Base-by-base conservation (phyloP, 2,888 invertebrate species). In the Barypeithes pellucidus region DNA sequence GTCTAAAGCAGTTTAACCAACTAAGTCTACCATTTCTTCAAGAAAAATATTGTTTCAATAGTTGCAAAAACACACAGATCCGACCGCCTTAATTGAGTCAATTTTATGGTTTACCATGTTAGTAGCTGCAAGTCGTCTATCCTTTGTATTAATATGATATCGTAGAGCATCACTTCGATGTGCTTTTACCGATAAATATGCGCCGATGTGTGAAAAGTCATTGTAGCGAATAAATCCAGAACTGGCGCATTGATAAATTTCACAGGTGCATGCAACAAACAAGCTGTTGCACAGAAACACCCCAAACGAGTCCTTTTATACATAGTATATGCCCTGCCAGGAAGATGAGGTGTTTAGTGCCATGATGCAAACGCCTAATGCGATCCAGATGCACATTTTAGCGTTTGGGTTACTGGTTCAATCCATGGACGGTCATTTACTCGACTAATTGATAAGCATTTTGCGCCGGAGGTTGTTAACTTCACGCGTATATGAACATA, bases 261-360 rank as follows among this genome's bases (percentile, higher is more conserved):
- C 79, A 79, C 79, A 81, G 80, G 79, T 82, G 82, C 82, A 81
- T 81, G 80, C 79, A 84, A 79, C 81, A 84, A 84, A 84, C 84
- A 84, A 83, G 84, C 84, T 83, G 84, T 83, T 84, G 83, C 84
- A 84, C 81, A 78, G 82, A 79, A 80, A 84, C 82, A 79, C 79
- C 81, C 81, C 72, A n/a, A n/a, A 77, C 67, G 67, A 65, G 50
- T 62, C 69, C 73, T 62, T 59, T 47, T 73, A 69, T 66, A 45
- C 47, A 43, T 59, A n/a, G n/a, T n/a, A 61, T 45, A n/a, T 57
- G 54, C 33, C 50, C 45, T 59, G 71, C 71, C 67, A 52, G 66
- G 62, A 72, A 67, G 71, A 73, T 67, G 75, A 67, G 66, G 36
- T 72, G 71, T 62, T 72, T 72, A 69, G 70, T 69, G 69, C 72